These are phyloP conservation scores for Onchidella celtica DNA, from an alignment of 2,888 invertebrate species.

Conservation along the genomic window DNA sequence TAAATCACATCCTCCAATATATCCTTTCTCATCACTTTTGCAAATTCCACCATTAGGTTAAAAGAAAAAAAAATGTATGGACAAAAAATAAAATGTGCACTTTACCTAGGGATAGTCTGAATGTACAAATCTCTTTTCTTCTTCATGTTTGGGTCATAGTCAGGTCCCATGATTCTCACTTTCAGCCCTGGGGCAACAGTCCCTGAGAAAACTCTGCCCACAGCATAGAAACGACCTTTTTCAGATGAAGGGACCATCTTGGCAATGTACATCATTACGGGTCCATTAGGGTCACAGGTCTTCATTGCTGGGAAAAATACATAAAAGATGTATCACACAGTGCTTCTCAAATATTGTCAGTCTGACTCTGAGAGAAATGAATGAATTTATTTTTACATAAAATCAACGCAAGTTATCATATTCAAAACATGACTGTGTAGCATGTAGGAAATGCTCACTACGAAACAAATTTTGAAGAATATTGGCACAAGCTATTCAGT, in stretches of 20 bases:
- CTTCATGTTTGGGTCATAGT: slow-evolving; percentile 94
- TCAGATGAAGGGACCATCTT: slow-evolving; percentile 99
- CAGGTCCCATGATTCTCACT: slow-evolving; percentile 99
- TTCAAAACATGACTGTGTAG: no score
- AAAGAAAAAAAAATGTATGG: not conserved
- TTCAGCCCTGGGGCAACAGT: slow-evolving; percentile 84
- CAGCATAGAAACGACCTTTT: slow-evolving; percentile 99
- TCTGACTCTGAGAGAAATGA: no score
- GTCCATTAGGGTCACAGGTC: slow-evolving; percentile 97
- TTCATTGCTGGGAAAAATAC: slow-evolving; percentile 82
- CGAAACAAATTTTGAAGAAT: no score
- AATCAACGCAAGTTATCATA: no score
- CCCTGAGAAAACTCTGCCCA: slow-evolving; percentile 99
- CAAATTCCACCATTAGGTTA: not conserved
- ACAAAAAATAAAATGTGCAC: no score
- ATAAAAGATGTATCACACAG: no score
- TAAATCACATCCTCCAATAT: not conserved
- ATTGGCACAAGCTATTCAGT: no score
- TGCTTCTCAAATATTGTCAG: no score
- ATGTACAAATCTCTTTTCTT: slow-evolving; percentile 96
- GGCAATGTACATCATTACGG: slow-evolving; percentile 99
- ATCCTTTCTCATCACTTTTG: not conserved
- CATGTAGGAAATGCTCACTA: no score
- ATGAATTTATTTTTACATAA: no score
- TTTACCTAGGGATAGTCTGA: slow-evolving; percentile 94